Conservation (phyloP, 37 sponge, comb jelly and placozoan species). For the Crambe crambe region DNA sequence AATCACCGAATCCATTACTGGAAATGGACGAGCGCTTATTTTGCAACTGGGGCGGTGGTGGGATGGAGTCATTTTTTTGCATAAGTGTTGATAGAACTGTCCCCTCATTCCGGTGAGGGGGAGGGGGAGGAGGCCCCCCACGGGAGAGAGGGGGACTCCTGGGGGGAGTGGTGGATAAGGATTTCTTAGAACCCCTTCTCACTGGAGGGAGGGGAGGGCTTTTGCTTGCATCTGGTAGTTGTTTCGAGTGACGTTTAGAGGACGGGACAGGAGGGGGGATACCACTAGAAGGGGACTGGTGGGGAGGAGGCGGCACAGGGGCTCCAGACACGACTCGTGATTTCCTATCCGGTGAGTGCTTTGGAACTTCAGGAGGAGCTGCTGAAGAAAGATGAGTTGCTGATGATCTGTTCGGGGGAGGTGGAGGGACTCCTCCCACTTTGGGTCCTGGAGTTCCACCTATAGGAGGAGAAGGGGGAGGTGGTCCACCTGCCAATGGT, state of each 20-base stretch:
- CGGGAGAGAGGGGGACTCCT: neutral
- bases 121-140: neutral
- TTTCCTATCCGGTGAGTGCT: constrained; percentile 8
- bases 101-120: constrained; percentile 1
- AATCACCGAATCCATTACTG: constrained; percentile 16
- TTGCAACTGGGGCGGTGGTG: constrained; percentile 7
- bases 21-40: neutral
- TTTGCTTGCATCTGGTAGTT: neutral
- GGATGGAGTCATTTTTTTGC: constrained; percentile 1
- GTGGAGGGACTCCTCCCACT: neutral
- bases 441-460: neutral
- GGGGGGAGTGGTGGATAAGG: neutral
- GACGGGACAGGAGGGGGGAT: neutral
- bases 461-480: constrained; percentile 11
- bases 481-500: neutral
- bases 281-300: neutral
- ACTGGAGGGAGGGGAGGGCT: constrained; percentile 32
- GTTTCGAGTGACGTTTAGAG: neutral
- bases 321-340: neutral
- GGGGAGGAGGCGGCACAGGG: constrained; percentile 40
- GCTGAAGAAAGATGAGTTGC: neutral
- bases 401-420: constrained; percentile 8
- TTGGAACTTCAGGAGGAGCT: constrained; percentile 16
- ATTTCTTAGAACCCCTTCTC: constrained; percentile 11
- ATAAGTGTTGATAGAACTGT: neutral